Base-by-base conservation (phyloP, 2,888 invertebrate species). In the Camponotus fellah region DNA sequence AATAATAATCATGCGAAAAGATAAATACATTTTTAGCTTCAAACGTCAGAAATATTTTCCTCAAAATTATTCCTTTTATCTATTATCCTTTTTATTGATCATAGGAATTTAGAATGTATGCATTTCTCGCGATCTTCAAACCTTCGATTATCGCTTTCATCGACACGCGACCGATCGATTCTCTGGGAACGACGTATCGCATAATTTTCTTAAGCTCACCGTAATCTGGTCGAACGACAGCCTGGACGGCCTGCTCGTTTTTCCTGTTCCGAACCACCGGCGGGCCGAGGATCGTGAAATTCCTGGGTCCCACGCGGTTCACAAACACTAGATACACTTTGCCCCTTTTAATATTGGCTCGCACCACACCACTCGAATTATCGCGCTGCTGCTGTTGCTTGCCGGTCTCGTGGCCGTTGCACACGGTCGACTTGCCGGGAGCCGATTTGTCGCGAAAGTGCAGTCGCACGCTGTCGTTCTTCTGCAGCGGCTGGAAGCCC, bases 281-380 rank as follows among this genome's bases (percentile, higher is more conserved):
- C 93, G 95, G 95, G 89, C 96, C 96, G 90, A 95, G 95, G 88
- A 96, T 95, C 88, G 95, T 95, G 94, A 96, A 96, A 94, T 96
- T 96, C 94, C 96, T 96, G 91, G 95, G 95, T 91, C 96, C 96
- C 91, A 95, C 95, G 90, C 95, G 95, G 92, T 95, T 95, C 92
- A 96, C 95, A 95, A 96, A 96, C 94, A 96, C 95, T 92, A 96
- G 95, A 94, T 96, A 96, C 94, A 95, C 95, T 94, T 96, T 95
- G 88, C 96, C 96, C 90, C 95, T 95, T 88, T 95, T 95, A 91
- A 96, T 96, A 93, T 96, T 95, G 87, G 96, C 96, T 93, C 95
- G 95, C 94, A 96, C 96, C 92, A 95, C 95, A 91, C 95, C 95
- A 88, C 89, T 91, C 91, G 91, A 91, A 88, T 86, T 89, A 85